Evolutionary conservation across 2,888 invertebrate species (phyloP).

Genomic region (Cotesia congregata): DNA sequence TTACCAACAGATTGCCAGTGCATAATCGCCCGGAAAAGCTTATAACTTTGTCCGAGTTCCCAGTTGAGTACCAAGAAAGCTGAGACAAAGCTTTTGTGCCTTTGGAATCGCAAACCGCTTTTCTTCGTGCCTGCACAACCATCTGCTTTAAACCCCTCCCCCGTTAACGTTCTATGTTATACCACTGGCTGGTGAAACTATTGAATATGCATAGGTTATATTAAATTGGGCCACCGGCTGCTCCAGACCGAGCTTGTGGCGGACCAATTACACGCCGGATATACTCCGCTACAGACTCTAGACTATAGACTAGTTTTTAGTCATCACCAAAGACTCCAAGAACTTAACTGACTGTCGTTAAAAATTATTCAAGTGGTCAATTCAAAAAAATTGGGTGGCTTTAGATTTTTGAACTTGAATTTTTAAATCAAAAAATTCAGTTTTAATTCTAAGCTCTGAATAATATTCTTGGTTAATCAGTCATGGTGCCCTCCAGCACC

Average conservation of each 20-base stretch:
- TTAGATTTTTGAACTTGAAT: no score
- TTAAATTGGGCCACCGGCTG: conserved; percentile 62
- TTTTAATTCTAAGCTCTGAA: no score
- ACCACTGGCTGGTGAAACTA: conserved; percentile 50
- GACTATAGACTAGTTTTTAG: conserved; percentile 43
- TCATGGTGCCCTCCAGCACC: no score
- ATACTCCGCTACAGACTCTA: conserved; percentile 15
- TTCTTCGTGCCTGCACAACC: conserved; percentile 11
- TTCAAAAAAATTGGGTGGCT: no score
- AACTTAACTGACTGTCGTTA: no score
- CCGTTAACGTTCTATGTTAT: neutral
- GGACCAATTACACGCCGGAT: conserved; percentile 53
- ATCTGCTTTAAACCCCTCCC: neutral
- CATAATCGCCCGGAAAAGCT: conserved; percentile 30
- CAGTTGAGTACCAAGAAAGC: conserved; percentile 36
- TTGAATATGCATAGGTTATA: conserved; percentile 67
- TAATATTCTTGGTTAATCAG: no score
- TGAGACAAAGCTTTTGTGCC: conserved; percentile 43
- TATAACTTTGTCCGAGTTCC: conserved; percentile 24
- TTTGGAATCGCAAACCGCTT: conserved; percentile 33
- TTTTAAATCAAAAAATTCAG: no score
- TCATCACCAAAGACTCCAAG: neutral
- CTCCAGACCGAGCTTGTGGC: conserved; percentile 37
- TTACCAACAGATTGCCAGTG: conserved; percentile 24
- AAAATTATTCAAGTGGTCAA: no score